phyloP scores from a whole-genome alignment of 2,888 invertebrate genomes.

The Cecidostiba fungosa region DNA sequence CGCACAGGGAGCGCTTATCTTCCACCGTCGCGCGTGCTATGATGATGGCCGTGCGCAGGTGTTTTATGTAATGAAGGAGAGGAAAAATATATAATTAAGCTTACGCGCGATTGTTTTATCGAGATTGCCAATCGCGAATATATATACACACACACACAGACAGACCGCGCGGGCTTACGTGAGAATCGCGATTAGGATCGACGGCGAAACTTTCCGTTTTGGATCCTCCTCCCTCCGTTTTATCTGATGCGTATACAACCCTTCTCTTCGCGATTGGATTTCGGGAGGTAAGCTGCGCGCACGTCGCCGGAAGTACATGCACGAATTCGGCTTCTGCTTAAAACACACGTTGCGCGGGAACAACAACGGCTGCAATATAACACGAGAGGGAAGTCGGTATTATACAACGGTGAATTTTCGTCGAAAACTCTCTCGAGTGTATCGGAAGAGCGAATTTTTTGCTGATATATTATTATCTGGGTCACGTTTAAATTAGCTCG shows the following conservation, averaged over 20 bases:
- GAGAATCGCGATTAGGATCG: slow-evolving; percentile 45
- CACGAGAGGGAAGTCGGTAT: background rate
- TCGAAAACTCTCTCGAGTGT: background rate
- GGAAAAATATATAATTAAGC: slow-evolving; percentile 43
- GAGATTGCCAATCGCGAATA: slow-evolving; percentile 28
- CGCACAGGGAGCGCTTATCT: background rate
- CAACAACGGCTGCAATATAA: background rate
- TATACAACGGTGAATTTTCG: background rate
- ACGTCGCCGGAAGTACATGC: slow-evolving; percentile 21
- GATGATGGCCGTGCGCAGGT: slow-evolving; percentile 12
- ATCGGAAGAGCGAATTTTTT: background rate
- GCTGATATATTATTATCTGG: background rate
- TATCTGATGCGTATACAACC: background rate
- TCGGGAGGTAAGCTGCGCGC: background rate
- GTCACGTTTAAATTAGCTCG: slow-evolving; percentile 19
- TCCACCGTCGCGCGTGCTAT: background rate
- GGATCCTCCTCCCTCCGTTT: background rate
- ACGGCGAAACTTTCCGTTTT: slow-evolving; percentile 37
- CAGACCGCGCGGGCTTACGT: slow-evolving; percentile 21
- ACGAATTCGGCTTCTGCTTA: background rate
- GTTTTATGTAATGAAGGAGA: slow-evolving; percentile 28
- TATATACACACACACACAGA: background rate
- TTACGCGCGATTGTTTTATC: slow-evolving; percentile 40
- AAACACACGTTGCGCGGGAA: background rate
- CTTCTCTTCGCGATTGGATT: background rate